These are phyloP conservation scores for Cyclopterus lumpus DNA, from an alignment of 2,797 vertebrate genomes.

Conservation along the genomic window DNA sequence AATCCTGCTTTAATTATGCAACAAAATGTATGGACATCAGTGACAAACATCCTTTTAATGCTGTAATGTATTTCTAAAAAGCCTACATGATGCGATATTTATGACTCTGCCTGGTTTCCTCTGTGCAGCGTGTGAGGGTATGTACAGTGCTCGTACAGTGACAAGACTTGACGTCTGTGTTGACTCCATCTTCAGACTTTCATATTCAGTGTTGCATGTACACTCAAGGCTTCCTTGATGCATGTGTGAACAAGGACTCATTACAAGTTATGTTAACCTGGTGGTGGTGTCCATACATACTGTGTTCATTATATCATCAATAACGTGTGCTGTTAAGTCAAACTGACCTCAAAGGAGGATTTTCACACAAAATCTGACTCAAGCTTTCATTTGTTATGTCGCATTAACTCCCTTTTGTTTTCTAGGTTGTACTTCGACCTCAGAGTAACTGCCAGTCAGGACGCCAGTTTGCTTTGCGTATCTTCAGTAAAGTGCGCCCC, in stretches of 20 bases:
- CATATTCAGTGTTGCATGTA: slow-evolving; percentile 62
- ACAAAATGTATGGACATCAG: neutral
- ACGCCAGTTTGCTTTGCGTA: slow-evolving; percentile 94
- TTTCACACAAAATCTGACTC: neutral
- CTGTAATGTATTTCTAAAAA: neutral
- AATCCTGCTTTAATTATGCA: neutral
- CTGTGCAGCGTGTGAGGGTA: slow-evolving; percentile 87
- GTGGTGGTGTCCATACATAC: slow-evolving; percentile 18
- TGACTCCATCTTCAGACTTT: slow-evolving; percentile 55
- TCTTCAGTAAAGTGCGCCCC: slow-evolving; percentile 98
- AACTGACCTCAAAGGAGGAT: neutral
- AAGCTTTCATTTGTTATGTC: neutral
- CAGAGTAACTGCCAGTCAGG: slow-evolving; percentile 94
- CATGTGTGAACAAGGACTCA: slow-evolving; percentile 28
- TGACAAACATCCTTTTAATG: slow-evolving; percentile 12
- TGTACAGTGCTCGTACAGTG: slow-evolving; percentile 68
- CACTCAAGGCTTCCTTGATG: slow-evolving; percentile 22
- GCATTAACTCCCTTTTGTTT: neutral
- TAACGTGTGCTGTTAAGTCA: neutral
- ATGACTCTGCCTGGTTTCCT: slow-evolving; percentile 75
- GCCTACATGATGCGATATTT: slow-evolving; percentile 5
- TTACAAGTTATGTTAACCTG: slow-evolving; percentile 4
- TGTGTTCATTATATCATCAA: slow-evolving; percentile 30
- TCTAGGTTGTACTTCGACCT: slow-evolving; percentile 94
- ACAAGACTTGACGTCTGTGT: slow-evolving; percentile 48